Evolutionary conservation across 1,140 invertebrate species (phyloP), one percentile per base, ranked within the genome.

Genomic region (Drosophila ogumai): DNA sequence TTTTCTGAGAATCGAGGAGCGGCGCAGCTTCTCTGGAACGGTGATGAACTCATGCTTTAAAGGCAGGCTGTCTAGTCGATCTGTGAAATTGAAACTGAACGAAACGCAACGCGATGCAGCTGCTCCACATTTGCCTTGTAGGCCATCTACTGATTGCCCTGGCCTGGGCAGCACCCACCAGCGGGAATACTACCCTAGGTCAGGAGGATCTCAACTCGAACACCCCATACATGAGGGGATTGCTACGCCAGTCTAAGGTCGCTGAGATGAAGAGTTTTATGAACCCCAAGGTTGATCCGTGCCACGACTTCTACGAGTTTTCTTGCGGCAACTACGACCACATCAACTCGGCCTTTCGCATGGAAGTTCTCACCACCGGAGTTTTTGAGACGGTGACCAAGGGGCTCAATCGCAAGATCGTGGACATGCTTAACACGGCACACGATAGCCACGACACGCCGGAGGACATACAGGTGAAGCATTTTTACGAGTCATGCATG

Each of bases 271-370:
- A 60, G 1, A 88, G 65, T 36, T 90, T 67, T 8, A 91, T 95
- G 93, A 93, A 95, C 76, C 75, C 69, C 19, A 91, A 71, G 3
- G 93, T 91, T 0, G 90, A 95, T 87, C 95, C 95, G 34, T 95
- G 95, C 60, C 88, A 94, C 0, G 93, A 95, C 80, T 95, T 95
- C 76, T 95, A 95, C 72, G 68, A 94, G 69, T 95, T 94, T 52
- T 93, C 93, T 0, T 96, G 96, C 69, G 96, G 96, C 6, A 95
- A 95, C 66, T 96, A 95, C 95, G 91, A 93, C 0, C 54, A 58
- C 7, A 67, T 84, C 3, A 92, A 92, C 68, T 77, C 80, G 10
- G 90, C 91, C 6, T 31, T 15, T 1, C 36, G 10, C 6, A 25
- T 73, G n/a, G 58, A 74, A n/a, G 19, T 65, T 17, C 7, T 75